A percentile compares a stretch with the other conserved stretches of the same genome.
Evolutionary conservation across 2,888 invertebrate genomes (phyloP).

Genomic region (Lacanobia wlatinum): DNA sequence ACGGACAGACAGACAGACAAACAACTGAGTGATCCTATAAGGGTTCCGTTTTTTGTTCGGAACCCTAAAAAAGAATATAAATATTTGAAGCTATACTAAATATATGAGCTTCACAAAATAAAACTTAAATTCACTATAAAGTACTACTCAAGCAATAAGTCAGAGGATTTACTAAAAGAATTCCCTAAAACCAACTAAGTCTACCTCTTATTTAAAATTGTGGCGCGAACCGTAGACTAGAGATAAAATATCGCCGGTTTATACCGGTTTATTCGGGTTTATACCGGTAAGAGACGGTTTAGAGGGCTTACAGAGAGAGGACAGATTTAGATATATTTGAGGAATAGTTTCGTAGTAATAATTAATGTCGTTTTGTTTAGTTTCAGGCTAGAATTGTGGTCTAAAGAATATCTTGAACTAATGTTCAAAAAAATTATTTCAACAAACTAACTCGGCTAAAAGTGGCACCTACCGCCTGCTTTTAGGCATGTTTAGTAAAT

Average conservation of each 20-base stretch:
- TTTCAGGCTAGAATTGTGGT: too few relatives aligned
- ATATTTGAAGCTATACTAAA: too few relatives aligned
- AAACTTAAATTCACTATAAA: neutral
- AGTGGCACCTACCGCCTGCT: too few relatives aligned
- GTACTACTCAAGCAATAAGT: slow-evolving; percentile 3
- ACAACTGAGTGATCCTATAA: too few relatives aligned
- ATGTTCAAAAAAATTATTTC: too few relatives aligned
- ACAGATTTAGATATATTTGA: neutral
- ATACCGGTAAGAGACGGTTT: slow-evolving; percentile 20
- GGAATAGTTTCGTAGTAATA: neutral
- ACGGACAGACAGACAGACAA: too few relatives aligned
- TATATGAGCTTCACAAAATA: neutral
- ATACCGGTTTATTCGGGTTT: slow-evolving; percentile 28
- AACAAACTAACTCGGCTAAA: too few relatives aligned
- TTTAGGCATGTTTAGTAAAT: too few relatives aligned
- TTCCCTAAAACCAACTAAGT: slow-evolving; percentile 10
- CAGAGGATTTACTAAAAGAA: slow-evolving; percentile 29
- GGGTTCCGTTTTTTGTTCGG: too few relatives aligned
- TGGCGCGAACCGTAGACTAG: neutral
- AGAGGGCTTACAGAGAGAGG: slow-evolving; percentile 9
- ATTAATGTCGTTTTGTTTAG: too few relatives aligned
- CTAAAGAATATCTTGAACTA: too few relatives aligned
- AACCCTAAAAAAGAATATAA: too few relatives aligned
- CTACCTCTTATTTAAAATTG: slow-evolving; percentile 19
- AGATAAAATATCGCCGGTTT: slow-evolving; percentile 45